Percentiles rank a stretch among this genome's conserved stretches.
Evolutionary conservation across 30 jellyfish, hydroid and myxozoan species (phyloP).

Genomic region (Nemopilema nomurai): DNA sequence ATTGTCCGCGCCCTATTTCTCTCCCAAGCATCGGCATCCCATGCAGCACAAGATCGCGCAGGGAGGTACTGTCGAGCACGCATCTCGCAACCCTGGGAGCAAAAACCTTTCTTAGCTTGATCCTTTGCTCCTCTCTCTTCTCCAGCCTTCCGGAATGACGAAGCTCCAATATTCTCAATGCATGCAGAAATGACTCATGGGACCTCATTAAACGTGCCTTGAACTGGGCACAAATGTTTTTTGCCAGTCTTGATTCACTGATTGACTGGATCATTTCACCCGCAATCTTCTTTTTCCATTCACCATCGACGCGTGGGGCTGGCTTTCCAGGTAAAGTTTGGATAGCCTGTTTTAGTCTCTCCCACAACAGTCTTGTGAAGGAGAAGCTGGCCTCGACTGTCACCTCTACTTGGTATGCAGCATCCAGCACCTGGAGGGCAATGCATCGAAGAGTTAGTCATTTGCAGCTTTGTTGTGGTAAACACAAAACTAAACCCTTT

Average conservation of each 20-base stretch:
- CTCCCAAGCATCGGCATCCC: constrained; percentile 99
- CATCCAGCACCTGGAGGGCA: constrained; percentile 88
- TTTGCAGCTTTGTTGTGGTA: too few relatives aligned
- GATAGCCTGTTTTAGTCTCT: constrained; percentile 94
- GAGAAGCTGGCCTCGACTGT: constrained; percentile 99
- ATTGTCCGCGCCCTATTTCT: constrained; percentile 98
- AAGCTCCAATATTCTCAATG: constrained; percentile 85
- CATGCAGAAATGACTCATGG: constrained; percentile 90
- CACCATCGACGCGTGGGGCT: constrained; percentile 90
- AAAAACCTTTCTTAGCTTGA: constrained; percentile 89
- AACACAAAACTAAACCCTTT: too few relatives aligned
- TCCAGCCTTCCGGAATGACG: constrained; percentile 96
- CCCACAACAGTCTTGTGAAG: constrained; percentile 96
- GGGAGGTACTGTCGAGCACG: constrained; percentile 97
- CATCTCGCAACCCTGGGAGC: constrained; percentile 99
- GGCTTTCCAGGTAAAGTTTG: constrained; percentile 97
- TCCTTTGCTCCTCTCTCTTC: constrained; percentile 92
- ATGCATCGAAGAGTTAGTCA: too few relatives aligned
- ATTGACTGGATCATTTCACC: constrained; percentile 93
- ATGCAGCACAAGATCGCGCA: constrained; percentile 90
- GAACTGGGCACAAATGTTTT: constrained; percentile 93
- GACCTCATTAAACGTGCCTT: constrained; percentile 92
- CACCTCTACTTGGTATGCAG: constrained; percentile 99
- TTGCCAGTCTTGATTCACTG: constrained; percentile 95
- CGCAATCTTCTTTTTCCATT: constrained; percentile 94